These are phyloP conservation scores for Acrocephalus kingi DNA, from an alignment of 2,113 vertebrate species.

Conservation along the genomic window DNA sequence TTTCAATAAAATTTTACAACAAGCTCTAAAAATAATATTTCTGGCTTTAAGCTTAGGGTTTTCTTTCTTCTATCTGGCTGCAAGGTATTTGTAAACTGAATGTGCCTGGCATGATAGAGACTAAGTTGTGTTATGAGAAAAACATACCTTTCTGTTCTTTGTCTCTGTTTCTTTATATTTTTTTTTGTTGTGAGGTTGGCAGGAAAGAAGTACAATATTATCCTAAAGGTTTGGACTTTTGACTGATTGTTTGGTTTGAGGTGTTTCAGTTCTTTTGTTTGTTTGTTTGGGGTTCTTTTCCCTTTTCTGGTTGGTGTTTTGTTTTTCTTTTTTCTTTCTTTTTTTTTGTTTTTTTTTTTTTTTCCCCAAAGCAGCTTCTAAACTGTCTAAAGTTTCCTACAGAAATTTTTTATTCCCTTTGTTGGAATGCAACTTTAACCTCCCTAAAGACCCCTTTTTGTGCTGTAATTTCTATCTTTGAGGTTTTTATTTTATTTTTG, in stretches of 20 bases:
- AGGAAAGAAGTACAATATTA: neutral
- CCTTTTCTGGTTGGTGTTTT: neutral
- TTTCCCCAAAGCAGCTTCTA: neutral
- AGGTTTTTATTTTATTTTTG: neutral
- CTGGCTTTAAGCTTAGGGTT: neutral
- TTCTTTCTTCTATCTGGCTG: neutral
- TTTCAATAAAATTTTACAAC: neutral
- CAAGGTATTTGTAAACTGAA: neutral
- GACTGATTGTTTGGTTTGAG: neutral
- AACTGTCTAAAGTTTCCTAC: neutral
- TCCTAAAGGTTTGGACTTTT: neutral
- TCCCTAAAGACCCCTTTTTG: neutral
- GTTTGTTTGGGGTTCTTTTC: neutral
- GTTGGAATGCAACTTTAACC: neutral
- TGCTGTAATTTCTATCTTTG: neutral
- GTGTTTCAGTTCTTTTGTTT: neutral
- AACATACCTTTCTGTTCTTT: neutral
- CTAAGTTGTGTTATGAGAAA: neutral
- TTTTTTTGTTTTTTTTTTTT: neutral
- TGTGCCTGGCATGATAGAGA: neutral
- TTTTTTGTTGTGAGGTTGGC: neutral
- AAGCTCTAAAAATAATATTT: neutral
- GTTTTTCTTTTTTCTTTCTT: neutral
- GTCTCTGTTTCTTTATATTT: neutral
- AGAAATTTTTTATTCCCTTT: neutral